Base-by-base conservation (phyloP, 2,888 invertebrate species). In the Merodon equestris region DNA sequence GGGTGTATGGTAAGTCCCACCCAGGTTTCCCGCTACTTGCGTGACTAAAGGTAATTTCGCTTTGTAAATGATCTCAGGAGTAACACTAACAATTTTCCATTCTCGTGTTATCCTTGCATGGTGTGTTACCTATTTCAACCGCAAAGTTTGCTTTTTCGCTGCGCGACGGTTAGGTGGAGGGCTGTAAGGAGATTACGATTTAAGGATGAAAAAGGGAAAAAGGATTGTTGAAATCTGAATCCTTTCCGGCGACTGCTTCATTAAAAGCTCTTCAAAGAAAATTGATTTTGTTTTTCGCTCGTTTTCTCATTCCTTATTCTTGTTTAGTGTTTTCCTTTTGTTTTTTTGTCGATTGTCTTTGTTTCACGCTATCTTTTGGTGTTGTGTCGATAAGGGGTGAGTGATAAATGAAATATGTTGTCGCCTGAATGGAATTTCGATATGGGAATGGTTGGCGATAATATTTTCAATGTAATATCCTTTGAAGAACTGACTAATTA, bases 211-310 rank as follows among this genome's bases (percentile, higher is more conserved):
- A 50, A 61, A 34, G 47, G 18, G 42, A 61, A 51, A 68, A 68
- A 73, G 60, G 9, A 71, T 68, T 73, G 68, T 68, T 79, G 64
- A 79, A 79, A 79, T 79, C 74, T 74, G 63, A 74, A 79, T 74
- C 73, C 68, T 74, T 79, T 74, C 74, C 79, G 79, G 58, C 63
- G 58, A 79, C 63, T 68, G 79, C 74, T 79, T 74, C 79, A 74
- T 79, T 79, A 79, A 79, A 79, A 79, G 79, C 74, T 79, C 60
- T 60, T 74, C 68, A 74, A 70, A 60, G 63, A 63, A 79, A 58
- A 72, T 64, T 64, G 51, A 64, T 72, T 64, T 68, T 36, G 64
- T 54, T 79, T 75, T 57, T 45, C n/a, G 10, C 38, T 51, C 61
- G 45, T 44, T 45, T n/a, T 27, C 27, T 27, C 27, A 7, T 27